Evolutionary conservation across 1,140 invertebrate genomes (phyloP).

Genomic region (Archegozetes longisetosus): DNA sequence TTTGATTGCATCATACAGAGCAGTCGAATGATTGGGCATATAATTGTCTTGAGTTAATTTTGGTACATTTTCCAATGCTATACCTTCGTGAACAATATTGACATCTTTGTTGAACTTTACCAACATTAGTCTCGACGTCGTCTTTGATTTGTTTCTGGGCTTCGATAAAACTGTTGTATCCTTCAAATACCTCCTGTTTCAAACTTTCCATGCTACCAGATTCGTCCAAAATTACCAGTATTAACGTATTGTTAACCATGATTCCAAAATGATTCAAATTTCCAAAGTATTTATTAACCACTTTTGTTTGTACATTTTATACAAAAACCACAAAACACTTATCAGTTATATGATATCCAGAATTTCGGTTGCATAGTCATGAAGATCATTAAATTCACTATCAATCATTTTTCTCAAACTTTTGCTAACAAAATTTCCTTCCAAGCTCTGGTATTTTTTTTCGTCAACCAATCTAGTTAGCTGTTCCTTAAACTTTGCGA

Average conservation of each 20-base stretch:
- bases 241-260: neutral
- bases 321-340: no score
- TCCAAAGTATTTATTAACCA: no score
- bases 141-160: slow-evolving; percentile 1
- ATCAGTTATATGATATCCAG: no score
- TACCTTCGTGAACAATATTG: slow-evolving; percentile 11
- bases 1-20: slow-evolving; percentile 7
- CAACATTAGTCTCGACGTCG: neutral
- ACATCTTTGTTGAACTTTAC: slow-evolving; percentile 8
- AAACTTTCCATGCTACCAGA: slow-evolving; percentile 1
- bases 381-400: no score
- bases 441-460: no score
- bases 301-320: no score
- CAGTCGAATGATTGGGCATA: neutral
- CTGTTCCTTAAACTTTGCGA: no score
- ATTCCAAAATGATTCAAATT: no score
- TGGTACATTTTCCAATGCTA: neutral
- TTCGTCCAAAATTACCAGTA: slow-evolving; percentile 9
- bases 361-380: no score
- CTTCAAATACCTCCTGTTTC: slow-evolving; percentile 1
- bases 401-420: no score
- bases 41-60: neutral
- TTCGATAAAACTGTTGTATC: slow-evolving; percentile 7
- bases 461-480: no score
- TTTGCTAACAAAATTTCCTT: no score